Evolutionary conservation across 2,113 vertebrate genomes (phyloP).

Genomic region (Syngnathus floridae): DNA sequence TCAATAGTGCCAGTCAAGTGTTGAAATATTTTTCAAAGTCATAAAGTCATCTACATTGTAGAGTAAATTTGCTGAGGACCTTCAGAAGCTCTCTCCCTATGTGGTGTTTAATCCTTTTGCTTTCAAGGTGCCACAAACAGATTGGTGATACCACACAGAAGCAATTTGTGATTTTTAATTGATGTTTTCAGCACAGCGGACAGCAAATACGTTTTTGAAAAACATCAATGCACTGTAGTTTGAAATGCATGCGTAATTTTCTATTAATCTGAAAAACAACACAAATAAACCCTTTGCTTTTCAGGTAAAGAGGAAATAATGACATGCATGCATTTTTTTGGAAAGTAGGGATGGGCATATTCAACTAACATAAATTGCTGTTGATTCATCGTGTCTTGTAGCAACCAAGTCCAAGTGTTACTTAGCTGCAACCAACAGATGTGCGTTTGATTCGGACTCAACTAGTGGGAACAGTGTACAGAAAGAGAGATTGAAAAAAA

Average conservation of each 20-base stretch:
- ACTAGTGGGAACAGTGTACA: background rate
- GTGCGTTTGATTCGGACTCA: background rate
- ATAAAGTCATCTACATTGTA: slow-evolving; percentile 1
- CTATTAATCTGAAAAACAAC: background rate
- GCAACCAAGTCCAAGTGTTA: background rate
- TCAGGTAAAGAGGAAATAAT: background rate
- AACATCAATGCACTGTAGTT: slow-evolving; percentile 3
- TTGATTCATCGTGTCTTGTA: background rate
- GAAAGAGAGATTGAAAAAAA: background rate
- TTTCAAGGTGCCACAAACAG: slow-evolving; percentile 30
- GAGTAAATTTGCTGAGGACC: slow-evolving; percentile 27
- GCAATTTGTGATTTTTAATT: slow-evolving; percentile 1
- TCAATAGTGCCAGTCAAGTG: slow-evolving; percentile 14
- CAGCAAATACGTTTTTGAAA: background rate
- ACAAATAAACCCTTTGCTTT: background rate
- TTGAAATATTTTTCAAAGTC: slow-evolving; percentile 24
- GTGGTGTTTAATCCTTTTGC: slow-evolving; percentile 22
- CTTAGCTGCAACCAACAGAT: background rate
- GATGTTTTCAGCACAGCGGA: background rate
- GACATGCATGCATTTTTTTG: background rate
- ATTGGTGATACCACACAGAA: slow-evolving; percentile 37
- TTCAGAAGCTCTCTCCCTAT: slow-evolving; percentile 29
- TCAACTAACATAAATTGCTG: background rate
- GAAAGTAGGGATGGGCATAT: background rate
- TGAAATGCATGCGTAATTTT: slow-evolving; percentile 11